Percentiles rank a stretch among this genome's conserved stretches.
Evolutionary conservation across 2,113 vertebrate genomes (phyloP).

Genomic region (Siphamia tubifer): DNA sequence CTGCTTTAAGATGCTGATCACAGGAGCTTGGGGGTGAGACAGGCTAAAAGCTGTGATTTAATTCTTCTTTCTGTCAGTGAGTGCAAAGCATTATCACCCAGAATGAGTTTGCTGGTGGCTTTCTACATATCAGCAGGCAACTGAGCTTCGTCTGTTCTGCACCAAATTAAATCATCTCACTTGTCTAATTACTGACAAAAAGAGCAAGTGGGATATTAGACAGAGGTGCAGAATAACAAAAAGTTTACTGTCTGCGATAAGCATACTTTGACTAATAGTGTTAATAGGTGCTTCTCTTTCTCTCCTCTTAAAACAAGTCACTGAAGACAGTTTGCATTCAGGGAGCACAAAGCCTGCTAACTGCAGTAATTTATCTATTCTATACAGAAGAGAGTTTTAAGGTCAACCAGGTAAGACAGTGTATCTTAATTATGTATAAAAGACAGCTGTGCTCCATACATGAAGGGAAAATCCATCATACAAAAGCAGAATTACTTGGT

Average conservation of each 20-base stretch:
- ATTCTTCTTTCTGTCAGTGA: constrained; percentile 56
- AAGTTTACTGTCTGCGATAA: constrained; percentile 38
- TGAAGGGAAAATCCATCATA: constrained; percentile 28
- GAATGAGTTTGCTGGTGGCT: constrained; percentile 22
- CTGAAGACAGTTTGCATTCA: constrained; percentile 52
- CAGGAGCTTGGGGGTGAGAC: constrained; percentile 38
- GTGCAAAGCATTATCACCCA: constrained; percentile 38
- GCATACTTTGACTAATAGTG: constrained; percentile 41
- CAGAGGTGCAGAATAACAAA: constrained; percentile 2
- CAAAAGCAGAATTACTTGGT: constrained; percentile 26
- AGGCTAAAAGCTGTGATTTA: constrained; percentile 60
- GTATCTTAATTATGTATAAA: constrained; percentile 47
- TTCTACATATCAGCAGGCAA: constrained; percentile 21
- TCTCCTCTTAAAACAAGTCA: background rate
- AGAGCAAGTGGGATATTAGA: constrained; percentile 19
- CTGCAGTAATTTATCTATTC: constrained; percentile 57
- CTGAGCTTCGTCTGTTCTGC: constrained; percentile 23
- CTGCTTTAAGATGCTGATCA: constrained; percentile 70
- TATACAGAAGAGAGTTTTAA: constrained; percentile 38
- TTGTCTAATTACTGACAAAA: constrained; percentile 62
- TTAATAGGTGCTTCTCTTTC: constrained; percentile 31
- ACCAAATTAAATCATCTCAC: constrained; percentile 64
- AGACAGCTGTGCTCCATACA: constrained; percentile 8
- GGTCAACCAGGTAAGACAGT: constrained; percentile 51
- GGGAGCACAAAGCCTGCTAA: constrained; percentile 36